Evolutionary conservation across 23 tunicate species (phyloP).

Genomic region (Ascidia mentula): DNA sequence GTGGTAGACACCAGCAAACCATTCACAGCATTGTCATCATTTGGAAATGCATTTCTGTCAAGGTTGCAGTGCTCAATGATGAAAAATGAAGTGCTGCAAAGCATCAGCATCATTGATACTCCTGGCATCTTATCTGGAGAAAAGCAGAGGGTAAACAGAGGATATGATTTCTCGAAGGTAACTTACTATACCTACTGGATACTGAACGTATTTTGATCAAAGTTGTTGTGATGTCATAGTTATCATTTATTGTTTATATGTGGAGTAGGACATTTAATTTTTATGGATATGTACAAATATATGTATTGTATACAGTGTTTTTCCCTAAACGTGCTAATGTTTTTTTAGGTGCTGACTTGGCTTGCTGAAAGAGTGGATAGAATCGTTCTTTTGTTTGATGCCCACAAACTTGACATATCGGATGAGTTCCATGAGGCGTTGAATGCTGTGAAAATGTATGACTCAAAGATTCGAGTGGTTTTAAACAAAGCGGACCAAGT

Average conservation of each 20-base stretch:
- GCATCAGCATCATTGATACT: constrained; percentile 96
- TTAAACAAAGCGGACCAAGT: constrained; percentile 97
- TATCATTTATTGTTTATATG: too few relatives aligned
- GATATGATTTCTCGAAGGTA: constrained; percentile 96
- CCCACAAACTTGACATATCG: constrained; percentile 98
- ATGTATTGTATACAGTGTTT: background rate
- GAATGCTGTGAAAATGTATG: constrained; percentile 91
- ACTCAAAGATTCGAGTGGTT: constrained; percentile 97
- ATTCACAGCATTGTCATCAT: constrained; percentile 84
- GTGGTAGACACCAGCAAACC: constrained; percentile 96
- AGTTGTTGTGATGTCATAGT: too few relatives aligned
- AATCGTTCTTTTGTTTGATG: constrained; percentile 96
- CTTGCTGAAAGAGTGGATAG: constrained; percentile 99
- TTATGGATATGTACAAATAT: too few relatives aligned
- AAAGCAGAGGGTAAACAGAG: constrained; percentile 95
- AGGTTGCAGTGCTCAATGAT: constrained; percentile 90
- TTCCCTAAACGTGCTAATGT: background rate
- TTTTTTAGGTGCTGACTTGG: constrained; percentile 93
- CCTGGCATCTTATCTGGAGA: constrained; percentile 99
- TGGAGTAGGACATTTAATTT: too few relatives aligned
- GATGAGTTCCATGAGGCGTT: constrained; percentile 99
- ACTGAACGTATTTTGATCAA: too few relatives aligned
- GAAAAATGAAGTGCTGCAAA: constrained; percentile 86
- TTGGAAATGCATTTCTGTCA: constrained; percentile 91
- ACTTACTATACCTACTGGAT: background rate